Base-by-base conservation (phyloP, 2,888 invertebrate species). In the Phymatocera aterrima region DNA sequence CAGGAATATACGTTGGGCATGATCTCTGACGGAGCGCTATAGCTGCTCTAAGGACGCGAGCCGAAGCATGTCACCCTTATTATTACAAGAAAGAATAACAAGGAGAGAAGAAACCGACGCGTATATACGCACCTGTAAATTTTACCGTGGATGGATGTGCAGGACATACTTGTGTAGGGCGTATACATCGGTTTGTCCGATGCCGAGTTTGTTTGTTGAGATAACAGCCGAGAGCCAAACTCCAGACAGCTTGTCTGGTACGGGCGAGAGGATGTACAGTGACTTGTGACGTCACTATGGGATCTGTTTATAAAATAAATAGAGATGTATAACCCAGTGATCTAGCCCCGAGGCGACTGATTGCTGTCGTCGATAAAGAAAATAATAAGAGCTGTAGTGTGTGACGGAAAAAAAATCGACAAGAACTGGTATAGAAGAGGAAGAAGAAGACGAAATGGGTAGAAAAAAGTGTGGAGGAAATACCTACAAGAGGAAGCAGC, bases 81-180 rank as follows among this genome's bases (percentile, higher is more conserved):
- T 78, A 78, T 78, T 78, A 54, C 74, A 78, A 61, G 78, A 60
- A 78, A 74, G 61, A 78, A 78, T 78, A 78, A 78, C 74, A 78
- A 61, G 75, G n/a, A 54, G 75, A 60, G 31, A 72, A 28, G n/a
- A n/a, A n/a, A n/a, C n/a, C 31, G 31, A 68, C 31, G 51, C 68
- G 43, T 68, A n/a, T n/a, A n/a, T n/a, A 51, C 51, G 72, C 72
- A 72, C 72, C 72, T 72, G 72, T 72, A 72, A 37, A 72, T 72
- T 54, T 54, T 28, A 54, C 51, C 31, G 72, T 21, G 21, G n/a
- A 18, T n/a, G 12, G 28, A 28, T 2, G 60, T n/a, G 60, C 31
- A 61, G 8, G 18, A 54, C 21, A 18, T n/a, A 43, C 43, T 46
- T 43, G 46, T 72, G 28, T 31, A 51, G 28, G 24, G 24, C 8